A percentile compares a stretch with the other conserved stretches of the same genome.
Conservation (phyloP, 2,797 vertebrate genomes). For the Ctenopoma kingsleyae region DNA sequence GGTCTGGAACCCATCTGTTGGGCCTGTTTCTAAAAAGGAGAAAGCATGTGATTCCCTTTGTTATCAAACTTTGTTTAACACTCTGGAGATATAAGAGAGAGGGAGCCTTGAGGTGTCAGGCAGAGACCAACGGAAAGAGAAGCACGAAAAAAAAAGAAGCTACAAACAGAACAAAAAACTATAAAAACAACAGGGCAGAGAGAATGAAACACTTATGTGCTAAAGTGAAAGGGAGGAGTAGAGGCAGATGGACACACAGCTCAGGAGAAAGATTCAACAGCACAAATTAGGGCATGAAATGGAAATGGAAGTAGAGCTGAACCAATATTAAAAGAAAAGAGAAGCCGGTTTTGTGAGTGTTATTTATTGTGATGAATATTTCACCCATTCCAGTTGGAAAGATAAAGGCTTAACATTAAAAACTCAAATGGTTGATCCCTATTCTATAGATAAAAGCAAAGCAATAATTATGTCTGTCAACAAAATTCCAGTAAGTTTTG, state of each 20-base stretch:
- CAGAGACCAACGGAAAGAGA: slow-evolving; percentile 37
- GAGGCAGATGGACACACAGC: slow-evolving; percentile 46
- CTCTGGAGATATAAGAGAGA: slow-evolving; percentile 29
- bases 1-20: slow-evolving; percentile 67
- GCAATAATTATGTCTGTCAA: background rate
- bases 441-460: background rate
- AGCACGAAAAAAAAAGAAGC: slow-evolving; percentile 10
- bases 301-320: slow-evolving; percentile 7
- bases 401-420: background rate
- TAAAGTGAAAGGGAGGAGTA: slow-evolving; percentile 33
- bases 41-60: slow-evolving; percentile 22
- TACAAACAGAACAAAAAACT: background rate
- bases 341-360: slow-evolving; percentile 1
- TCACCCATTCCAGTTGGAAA: background rate
- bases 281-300: slow-evolving; percentile 12
- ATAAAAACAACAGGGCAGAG: slow-evolving; percentile 56
- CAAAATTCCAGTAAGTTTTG: background rate
- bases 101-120: slow-evolving; percentile 58
- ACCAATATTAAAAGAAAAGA: background rate
- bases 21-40: slow-evolving; percentile 12
- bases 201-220: slow-evolving; percentile 60
- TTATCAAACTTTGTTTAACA: slow-evolving; percentile 58
- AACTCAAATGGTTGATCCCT: background rate
- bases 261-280: background rate
- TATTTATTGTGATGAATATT: slow-evolving; percentile 7